Evolutionary conservation across 2,888 invertebrate genomes (phyloP), one percentile per base, ranked within the genome.

Genomic region (Tupiocoris notatus): DNA sequence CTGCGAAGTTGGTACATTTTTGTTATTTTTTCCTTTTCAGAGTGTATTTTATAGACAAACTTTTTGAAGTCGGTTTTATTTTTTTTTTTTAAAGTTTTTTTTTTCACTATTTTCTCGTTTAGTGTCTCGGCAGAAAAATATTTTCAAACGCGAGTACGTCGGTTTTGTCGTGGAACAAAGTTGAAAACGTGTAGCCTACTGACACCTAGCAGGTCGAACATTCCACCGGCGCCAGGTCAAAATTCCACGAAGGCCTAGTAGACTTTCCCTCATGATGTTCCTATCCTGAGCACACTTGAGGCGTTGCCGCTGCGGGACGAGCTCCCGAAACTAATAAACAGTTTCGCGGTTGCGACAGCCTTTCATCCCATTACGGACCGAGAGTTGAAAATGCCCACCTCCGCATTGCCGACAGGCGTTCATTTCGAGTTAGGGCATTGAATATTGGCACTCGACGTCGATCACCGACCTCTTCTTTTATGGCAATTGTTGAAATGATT

Each of bases 301-400:
- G 39, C 39, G 12, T 12, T 39, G 39, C n/a, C n/a, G n/a, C n/a
- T n/a, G 39, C 39, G 39, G 6, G 3, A 39, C 39, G 39, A 12
- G 39, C 39, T 39, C 39, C 39, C 39, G 39, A 39, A 65, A 39
- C 65, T 65, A 65, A 65, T 65, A 65, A 65, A 65, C 65, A 65
- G 65, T 65, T 65, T 65, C 39, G 65, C 65, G 65, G 65, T 65
- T 65, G 54, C 65, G 65, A 65, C 65, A 65, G 39, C 65, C 39
- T 65, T 39, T 39, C 39, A 39, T 39, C 39, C 39, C 39, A 39
- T 39, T 39, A 39, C 39, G 3, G 39, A 12, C 39, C 12, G 39
- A 12, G 12, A 39, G 39, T n/a, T n/a, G n/a, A n/a, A n/a, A n/a
- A n/a, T n/a, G 39, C 12, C 39, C 39, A 12, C 39, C 39, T 12